Conservation (phyloP, 2,113 vertebrate species). For the Cheilinus undulatus region DNA sequence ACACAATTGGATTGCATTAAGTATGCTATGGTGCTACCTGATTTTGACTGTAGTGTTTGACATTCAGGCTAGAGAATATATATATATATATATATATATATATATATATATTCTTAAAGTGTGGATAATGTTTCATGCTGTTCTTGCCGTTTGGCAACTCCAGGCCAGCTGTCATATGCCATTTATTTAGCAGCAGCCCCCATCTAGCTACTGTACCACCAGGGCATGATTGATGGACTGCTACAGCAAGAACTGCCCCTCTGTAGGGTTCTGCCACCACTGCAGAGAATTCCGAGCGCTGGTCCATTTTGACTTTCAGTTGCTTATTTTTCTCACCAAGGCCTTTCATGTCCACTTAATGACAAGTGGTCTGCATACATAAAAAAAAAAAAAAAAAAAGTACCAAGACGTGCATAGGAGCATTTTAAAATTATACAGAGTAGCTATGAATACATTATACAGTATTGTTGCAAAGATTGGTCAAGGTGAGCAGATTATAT, state of each 20-base stretch:
- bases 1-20: neutral
- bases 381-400: neutral
- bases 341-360: conserved; percentile 24
- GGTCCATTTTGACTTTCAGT: conserved; percentile 12
- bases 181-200: conserved; percentile 61
- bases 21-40: neutral
- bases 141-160: conserved; percentile 68
- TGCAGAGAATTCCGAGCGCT: conserved; percentile 28
- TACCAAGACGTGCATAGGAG: conserved; percentile 8
- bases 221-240: conserved; percentile 56
- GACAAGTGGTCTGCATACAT: conserved; percentile 17
- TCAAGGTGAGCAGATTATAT: neutral
- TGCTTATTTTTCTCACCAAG: conserved; percentile 15
- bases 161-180: conserved; percentile 65
- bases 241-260: conserved; percentile 28
- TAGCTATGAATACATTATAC: conserved; percentile 14
- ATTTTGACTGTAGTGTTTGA: conserved; percentile 8
- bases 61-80: conserved; percentile 28
- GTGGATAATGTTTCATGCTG: conserved; percentile 28
- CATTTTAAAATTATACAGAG: neutral
- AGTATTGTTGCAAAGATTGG: neutral
- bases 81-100: too few relatives aligned
- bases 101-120: conserved; percentile 32
- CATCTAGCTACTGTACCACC: conserved; percentile 38
- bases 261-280: conserved; percentile 21